phyloP scores from a whole-genome alignment of 2,113 vertebrate species.

The Microtus pennsylvanicus region DNA sequence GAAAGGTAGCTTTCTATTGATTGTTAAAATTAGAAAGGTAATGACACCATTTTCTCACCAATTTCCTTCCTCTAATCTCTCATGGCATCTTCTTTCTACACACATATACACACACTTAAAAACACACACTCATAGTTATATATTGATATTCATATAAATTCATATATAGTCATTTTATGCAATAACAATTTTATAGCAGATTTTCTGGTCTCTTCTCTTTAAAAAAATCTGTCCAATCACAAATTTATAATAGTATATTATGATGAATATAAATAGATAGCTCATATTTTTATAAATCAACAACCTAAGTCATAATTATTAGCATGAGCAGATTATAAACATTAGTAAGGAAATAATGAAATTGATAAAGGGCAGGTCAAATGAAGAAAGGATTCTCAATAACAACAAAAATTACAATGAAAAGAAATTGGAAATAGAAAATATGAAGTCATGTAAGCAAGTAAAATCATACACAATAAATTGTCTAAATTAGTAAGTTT shows the following conservation, averaged over 20 bases:
- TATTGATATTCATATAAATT: too few relatives aligned
- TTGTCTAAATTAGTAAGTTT: not conserved
- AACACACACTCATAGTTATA: too few relatives aligned
- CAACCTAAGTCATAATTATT: not conserved
- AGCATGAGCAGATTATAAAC: not conserved
- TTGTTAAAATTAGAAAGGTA: not conserved
- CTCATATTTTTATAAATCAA: not conserved
- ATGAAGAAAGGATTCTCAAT: too few relatives aligned
- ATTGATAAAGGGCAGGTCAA: too few relatives aligned
- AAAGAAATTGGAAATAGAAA: not conserved
- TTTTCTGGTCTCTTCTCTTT: not conserved
- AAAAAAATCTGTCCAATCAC: not conserved
- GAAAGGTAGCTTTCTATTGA: not conserved
- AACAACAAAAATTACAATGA: not conserved
- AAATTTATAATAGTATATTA: not conserved
- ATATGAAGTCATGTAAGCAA: not conserved
- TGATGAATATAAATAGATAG: not conserved
- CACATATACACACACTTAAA: not conserved
- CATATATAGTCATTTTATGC: not conserved
- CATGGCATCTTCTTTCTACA: not conserved
- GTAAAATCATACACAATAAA: not conserved
- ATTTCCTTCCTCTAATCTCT: not conserved
- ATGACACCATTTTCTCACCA: not conserved
- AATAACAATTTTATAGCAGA: not conserved
- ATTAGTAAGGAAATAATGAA: not conserved